Conservation (phyloP, 2,113 vertebrate genomes). For the Plecotus auritus region DNA sequence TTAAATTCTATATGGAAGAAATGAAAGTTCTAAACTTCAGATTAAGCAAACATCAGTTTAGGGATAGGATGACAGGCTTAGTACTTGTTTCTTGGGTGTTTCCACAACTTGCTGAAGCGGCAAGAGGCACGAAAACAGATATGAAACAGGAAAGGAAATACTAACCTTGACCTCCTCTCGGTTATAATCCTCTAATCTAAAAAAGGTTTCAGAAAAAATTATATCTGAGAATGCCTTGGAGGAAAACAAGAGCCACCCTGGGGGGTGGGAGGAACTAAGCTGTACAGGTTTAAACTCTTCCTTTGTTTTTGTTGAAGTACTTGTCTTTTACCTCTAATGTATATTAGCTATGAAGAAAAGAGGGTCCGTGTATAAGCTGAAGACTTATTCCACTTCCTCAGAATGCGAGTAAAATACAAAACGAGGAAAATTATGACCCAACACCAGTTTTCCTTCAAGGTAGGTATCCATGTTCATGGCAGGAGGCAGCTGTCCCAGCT, state of each 20-base stretch:
- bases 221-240: neutral
- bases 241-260: neutral
- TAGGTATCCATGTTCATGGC: neutral
- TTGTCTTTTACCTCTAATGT: neutral
- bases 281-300: neutral
- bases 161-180: neutral
- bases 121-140: neutral
- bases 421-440: neutral
- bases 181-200: neutral
- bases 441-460: neutral
- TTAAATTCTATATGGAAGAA: neutral
- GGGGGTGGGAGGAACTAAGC: neutral
- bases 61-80: neutral
- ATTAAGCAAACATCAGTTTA: neutral
- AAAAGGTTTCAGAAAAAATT: neutral
- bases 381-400: neutral
- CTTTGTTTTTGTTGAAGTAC: neutral
- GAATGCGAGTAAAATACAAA: neutral
- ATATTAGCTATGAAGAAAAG: neutral
- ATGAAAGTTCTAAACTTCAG: neutral
- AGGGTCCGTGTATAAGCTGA: neutral
- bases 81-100: neutral
- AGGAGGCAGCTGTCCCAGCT: neutral
- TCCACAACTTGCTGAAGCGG: neutral
- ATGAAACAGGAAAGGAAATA: neutral